These are phyloP conservation scores for Antedon mediterranea DNA, from an alignment of 53 echinoderm and acorn worm species.

Conservation along the genomic window DNA sequence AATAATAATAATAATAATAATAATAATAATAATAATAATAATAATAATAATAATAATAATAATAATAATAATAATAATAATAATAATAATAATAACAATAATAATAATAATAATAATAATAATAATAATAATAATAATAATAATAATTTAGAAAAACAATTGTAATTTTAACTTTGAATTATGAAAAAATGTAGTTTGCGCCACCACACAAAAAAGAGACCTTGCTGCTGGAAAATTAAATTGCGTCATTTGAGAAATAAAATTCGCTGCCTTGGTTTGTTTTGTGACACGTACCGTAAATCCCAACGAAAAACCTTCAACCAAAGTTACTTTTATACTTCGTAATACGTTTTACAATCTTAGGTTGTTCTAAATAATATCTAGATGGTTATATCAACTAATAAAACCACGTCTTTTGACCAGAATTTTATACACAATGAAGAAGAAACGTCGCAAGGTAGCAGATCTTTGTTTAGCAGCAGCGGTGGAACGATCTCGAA, in stretches of 20 bases:
- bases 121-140: no score
- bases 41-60: no score
- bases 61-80: no score
- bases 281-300: not conserved
- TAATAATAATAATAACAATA: no score
- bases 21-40: no score
- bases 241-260: not conserved
- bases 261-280: not conserved
- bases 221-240: no score
- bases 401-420: slow-evolving; percentile 28
- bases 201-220: no score
- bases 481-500: not conserved
- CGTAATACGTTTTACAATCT: not conserved
- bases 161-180: no score
- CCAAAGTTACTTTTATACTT: not conserved
- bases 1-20: no score
- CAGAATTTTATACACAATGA: slow-evolving; percentile 40
- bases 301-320: not conserved
- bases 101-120: no score
- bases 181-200: no score
- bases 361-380: not conserved
- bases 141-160: no score
- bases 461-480: not conserved
- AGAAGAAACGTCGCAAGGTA: slow-evolving; percentile 39
- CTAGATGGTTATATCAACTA: slow-evolving; percentile 26